These are phyloP conservation scores for Cariama cristata DNA, from an alignment of 2,113 vertebrate genomes.

Conservation along the genomic window DNA sequence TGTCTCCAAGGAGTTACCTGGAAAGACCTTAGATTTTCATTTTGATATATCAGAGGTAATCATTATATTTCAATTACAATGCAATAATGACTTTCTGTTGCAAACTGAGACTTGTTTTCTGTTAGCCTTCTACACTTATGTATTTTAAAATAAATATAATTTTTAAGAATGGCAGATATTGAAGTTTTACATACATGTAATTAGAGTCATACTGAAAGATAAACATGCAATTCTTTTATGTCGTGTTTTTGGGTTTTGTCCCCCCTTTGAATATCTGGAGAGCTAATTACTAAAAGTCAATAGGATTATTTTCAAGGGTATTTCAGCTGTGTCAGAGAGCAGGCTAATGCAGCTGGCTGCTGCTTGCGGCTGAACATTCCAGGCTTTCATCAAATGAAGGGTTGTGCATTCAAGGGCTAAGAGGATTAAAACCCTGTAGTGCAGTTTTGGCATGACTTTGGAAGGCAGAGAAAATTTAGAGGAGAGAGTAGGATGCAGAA, in stretches of 20 bases:
- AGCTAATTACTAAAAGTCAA: neutral
- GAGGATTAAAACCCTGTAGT: neutral
- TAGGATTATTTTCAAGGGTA: neutral
- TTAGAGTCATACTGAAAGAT: neutral
- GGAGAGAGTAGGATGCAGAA: neutral
- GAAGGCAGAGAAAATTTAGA: neutral
- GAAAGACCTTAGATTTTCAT: conserved; percentile 99
- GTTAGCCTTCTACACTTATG: neutral
- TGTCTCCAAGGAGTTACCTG: conserved; percentile 95
- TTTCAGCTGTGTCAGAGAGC: neutral
- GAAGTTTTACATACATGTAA: neutral
- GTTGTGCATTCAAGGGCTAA: neutral
- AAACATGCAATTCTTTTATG: neutral
- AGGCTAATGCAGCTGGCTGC: neutral
- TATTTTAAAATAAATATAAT: neutral
- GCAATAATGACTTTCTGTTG: neutral
- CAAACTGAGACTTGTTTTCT: neutral
- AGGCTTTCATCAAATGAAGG: neutral
- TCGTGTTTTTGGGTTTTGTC: neutral
- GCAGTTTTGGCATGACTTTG: neutral
- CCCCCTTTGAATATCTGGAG: neutral
- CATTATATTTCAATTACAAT: neutral
- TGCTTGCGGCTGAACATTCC: neutral
- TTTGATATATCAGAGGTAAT: conserved; percentile 99
- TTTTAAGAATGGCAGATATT: neutral